Conservation (phyloP, 2,888 invertebrate species). For the Bimastos eiseni region DNA sequence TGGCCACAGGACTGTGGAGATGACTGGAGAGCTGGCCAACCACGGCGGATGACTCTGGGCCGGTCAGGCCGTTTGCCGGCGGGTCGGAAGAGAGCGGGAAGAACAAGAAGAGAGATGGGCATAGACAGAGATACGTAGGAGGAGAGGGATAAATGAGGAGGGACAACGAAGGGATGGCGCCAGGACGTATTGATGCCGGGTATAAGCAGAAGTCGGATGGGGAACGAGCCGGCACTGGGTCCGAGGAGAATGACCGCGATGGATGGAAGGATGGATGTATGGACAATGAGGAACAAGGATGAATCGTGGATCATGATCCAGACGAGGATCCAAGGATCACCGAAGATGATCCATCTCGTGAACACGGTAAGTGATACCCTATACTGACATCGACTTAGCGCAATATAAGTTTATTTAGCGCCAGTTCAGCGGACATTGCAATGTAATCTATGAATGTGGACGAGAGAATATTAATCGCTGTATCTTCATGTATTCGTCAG, state of each 20-base stretch:
- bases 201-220: not conserved
- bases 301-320: not conserved
- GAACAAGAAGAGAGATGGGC: not conserved
- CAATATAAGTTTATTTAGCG: not conserved
- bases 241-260: not conserved
- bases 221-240: slow-evolving; percentile 13
- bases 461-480: not conserved
- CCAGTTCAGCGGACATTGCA: not conserved
- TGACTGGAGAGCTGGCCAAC: not conserved
- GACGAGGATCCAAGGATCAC: not conserved
- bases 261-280: not conserved
- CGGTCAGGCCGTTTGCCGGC: not conserved
- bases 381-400: too few species aligned
- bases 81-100: not conserved
- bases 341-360: not conserved
- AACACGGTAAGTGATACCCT: not conserved
- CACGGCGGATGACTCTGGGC: not conserved
- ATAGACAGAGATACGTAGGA: not conserved
- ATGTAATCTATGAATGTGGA: not conserved
- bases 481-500: not conserved
- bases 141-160: not conserved
- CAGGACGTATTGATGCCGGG: slow-evolving; percentile 9
- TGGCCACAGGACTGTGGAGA: not conserved
- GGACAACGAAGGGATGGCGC: not conserved
- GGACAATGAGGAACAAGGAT: not conserved